Evolutionary conservation across 1,140 invertebrate genomes (phyloP).

Genomic region (Archivesica marissinica): DNA sequence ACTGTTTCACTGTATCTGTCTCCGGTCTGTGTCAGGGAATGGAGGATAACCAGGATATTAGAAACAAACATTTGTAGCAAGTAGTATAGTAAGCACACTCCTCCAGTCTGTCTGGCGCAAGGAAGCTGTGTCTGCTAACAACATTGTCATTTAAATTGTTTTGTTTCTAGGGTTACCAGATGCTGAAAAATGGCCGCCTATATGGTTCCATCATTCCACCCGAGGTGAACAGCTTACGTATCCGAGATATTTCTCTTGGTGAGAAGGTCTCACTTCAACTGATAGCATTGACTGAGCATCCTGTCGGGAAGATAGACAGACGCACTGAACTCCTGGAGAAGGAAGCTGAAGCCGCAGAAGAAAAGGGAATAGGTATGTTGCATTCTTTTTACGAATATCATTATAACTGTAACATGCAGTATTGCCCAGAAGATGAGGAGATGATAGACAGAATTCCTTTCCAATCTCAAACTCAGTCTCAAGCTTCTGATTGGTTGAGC

Average conservation of each 20-base stretch:
- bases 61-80: too few species aligned
- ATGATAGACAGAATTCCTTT: too few species aligned
- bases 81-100: too few species aligned
- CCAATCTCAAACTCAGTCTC: too few species aligned
- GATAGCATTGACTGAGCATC: constrained; percentile 83
- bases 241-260: constrained; percentile 81
- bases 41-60: too few species aligned
- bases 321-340: constrained; percentile 17
- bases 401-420: not conserved
- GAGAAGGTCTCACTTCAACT: constrained; percentile 82
- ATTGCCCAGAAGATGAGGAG: too few species aligned
- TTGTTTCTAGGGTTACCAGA: constrained; percentile 81
- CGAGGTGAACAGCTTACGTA: constrained; percentile 79
- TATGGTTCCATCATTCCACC: constrained; percentile 83
- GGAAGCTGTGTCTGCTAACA: too few species aligned
- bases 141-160: constrained; percentile 18
- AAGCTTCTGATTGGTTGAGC: too few species aligned
- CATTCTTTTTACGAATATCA: not conserved
- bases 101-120: too few species aligned
- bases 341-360: not conserved
- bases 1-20: too few species aligned
- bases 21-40: too few species aligned
- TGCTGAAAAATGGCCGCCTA: constrained; percentile 83
- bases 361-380: constrained; percentile 6
- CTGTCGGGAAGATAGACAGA: constrained; percentile 73